Evolutionary conservation across 2,113 vertebrate genomes (phyloP).

Genomic region (Artemisiospiza belli): DNA sequence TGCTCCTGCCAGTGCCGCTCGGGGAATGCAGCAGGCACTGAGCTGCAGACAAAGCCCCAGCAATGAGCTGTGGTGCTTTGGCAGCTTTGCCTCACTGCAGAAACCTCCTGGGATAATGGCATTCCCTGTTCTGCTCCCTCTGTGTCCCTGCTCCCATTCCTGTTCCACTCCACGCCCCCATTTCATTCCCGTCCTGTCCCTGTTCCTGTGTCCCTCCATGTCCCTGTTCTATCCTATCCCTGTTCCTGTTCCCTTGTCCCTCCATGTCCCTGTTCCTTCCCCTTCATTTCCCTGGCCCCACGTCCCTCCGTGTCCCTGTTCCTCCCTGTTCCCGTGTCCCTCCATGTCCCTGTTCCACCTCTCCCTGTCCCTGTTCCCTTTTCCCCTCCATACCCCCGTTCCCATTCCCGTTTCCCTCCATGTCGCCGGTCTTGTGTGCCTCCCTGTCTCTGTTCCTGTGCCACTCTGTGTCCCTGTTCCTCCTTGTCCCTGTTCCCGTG

Average conservation of each 20-base stretch:
- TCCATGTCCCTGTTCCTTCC: too few relatives aligned
- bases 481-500: too few relatives aligned
- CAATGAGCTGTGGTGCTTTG: fast-evolving
- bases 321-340: too few relatives aligned
- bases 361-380: background rate
- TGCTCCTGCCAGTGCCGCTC: fast-evolving
- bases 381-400: too few relatives aligned
- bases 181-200: too few relatives aligned
- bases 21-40: background rate
- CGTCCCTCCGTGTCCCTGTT: too few relatives aligned
- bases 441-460: background rate
- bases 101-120: background rate
- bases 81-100: background rate
- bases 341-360: background rate
- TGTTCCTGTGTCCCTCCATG: background rate
- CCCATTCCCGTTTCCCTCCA: too few relatives aligned
- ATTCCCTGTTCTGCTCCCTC: background rate
- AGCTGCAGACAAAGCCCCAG: background rate
- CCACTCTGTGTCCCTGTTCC: too few relatives aligned
- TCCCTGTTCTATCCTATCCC: too few relatives aligned
- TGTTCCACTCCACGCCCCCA: background rate
- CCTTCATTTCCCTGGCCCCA: too few relatives aligned
- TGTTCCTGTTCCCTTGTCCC: too few relatives aligned
- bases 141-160: background rate
- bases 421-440: too few relatives aligned